Percentiles rank a stretch among this genome's conserved stretches.
Evolutionary conservation across 2,797 vertebrate species (phyloP).

Genomic region (Mus minutoides): DNA sequence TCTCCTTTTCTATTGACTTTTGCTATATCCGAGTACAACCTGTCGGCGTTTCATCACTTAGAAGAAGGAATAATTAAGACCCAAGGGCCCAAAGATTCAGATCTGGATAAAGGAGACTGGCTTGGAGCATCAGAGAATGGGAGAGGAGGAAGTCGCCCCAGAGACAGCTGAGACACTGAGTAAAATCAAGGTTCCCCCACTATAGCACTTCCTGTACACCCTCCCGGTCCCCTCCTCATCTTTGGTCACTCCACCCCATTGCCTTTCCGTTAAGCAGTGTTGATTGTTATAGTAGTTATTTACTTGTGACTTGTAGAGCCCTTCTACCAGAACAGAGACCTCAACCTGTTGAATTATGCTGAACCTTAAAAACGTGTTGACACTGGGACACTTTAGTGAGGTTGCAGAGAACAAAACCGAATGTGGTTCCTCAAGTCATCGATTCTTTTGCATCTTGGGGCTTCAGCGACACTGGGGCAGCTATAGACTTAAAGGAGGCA

Average conservation of each 20-base stretch:
- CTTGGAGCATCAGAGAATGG: not conserved
- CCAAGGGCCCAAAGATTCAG: not conserved
- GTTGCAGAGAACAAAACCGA: not conserved
- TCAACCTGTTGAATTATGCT: not conserved
- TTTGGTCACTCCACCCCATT: not conserved
- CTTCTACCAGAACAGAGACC: not conserved
- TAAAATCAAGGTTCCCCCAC: not conserved
- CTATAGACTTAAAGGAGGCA: not conserved
- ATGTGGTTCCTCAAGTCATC: not conserved
- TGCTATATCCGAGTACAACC: not conserved
- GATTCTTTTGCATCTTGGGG: not conserved
- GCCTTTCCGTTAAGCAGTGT: not conserved
- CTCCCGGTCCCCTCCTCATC: not conserved
- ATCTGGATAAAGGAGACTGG: not conserved
- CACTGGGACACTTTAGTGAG: not conserved
- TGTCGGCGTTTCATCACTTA: not conserved
- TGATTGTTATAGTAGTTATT: not conserved
- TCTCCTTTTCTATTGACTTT: not conserved
- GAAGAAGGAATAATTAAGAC: not conserved
- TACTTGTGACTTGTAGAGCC: not conserved
- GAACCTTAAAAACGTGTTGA: not conserved
- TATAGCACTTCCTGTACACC: not conserved
- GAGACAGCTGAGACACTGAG: not conserved
- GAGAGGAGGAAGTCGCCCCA: not conserved
- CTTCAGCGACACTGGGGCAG: not conserved